These are phyloP conservation scores for Macrotus californicus DNA, from an alignment of 2,113 vertebrate genomes.

Conservation along the genomic window DNA sequence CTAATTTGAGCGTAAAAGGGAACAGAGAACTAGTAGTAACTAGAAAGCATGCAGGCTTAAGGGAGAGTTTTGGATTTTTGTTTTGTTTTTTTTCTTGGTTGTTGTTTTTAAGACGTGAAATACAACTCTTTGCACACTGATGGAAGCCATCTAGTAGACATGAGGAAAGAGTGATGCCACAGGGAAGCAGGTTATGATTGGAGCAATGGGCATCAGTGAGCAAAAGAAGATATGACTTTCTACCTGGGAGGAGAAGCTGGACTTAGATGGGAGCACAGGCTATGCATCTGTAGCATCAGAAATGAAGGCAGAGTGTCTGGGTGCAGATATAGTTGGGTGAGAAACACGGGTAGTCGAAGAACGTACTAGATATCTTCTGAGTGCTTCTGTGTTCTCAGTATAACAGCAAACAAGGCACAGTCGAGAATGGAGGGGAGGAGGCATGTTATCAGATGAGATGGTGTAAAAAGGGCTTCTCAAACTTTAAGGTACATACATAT, in stretches of 20 bases:
- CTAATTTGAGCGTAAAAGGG: background rate
- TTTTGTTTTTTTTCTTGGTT: background rate
- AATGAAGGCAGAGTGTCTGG: background rate
- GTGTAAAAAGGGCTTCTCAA: background rate
- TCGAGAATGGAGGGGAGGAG: background rate
- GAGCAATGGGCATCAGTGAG: background rate
- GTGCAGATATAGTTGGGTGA: background rate
- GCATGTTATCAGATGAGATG: too few species aligned
- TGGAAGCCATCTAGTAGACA: background rate
- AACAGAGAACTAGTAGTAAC: background rate
- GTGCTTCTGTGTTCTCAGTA: background rate
- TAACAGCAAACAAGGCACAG: background rate
- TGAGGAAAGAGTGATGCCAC: background rate
- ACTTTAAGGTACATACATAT: background rate
- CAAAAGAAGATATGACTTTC: background rate
- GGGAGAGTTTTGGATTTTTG: background rate
- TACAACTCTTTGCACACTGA: background rate
- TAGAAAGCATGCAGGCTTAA: background rate
- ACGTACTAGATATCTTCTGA: background rate
- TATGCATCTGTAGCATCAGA: background rate
- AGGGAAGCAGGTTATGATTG: background rate
- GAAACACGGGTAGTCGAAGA: background rate
- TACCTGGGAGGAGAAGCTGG: background rate
- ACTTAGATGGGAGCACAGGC: background rate
- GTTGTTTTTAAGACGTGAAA: background rate